Base-by-base conservation (phyloP, 2,113 vertebrate genomes). In the Pteruthius melanotis region DNA sequence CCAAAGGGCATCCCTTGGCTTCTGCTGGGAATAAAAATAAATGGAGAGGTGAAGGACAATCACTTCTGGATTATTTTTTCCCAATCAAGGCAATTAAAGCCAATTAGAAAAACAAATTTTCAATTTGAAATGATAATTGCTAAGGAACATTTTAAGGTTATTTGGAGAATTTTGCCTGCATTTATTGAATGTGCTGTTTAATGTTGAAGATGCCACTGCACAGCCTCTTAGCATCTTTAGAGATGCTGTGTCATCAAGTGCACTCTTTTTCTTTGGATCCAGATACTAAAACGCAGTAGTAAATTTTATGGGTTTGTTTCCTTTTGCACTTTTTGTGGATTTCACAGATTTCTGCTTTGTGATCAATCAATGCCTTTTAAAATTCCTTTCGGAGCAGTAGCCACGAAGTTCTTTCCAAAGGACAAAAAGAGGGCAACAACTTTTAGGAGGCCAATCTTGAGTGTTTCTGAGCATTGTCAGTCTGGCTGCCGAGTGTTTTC, bases 401-500 rank as follows among this genome's bases (percentile, higher is more conserved):
- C 7, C 33, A 60, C 4, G 0, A 19, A 68, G 8, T 13, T 39
- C 42, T 74, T 91, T 42, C 33, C n/a, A 60, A 79, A 69, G 39
- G 56, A 47, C 22, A 49, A 52, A 57, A 27, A 14, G 30, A 64
- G 15, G 13, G 39, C 26, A 33, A 11, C 19, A 68, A 26, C 8
- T 76, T 84, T 12, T 10, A 59, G 77, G 35, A 84, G 28, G 64
- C 21, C 30, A 47, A 1, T 26, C 4, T 40, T 59, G 49, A 7
- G 35, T 45, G 15, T n/a, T 77, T 33, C 79, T 6, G 11, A 23
- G n/a, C 10, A 7, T 16, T n/a, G 35, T 19, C 4, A 2, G 16
- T 31, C n/a, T 56, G 74, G 5, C 31, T 88, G 91, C 22, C 0
- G 0, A 69, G 23, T 2, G 12, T 9, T 87, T 76, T 0, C 1